Base-by-base conservation (phyloP, 2,888 invertebrate species). In the Caenorhabditis sp. region DNA sequence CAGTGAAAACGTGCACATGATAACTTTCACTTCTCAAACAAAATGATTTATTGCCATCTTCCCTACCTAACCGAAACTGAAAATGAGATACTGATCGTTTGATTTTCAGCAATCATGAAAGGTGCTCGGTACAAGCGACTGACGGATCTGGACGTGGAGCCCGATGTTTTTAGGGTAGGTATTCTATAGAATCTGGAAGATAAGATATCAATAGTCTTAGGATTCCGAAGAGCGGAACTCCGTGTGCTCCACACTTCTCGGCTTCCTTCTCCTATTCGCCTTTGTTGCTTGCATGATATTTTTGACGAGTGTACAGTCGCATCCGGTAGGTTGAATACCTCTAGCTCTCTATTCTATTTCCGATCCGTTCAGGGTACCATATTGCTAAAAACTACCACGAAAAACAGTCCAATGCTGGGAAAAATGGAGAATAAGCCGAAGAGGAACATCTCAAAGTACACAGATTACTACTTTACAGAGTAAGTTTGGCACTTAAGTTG, bases 231-330 rank as follows among this genome's bases (percentile, higher is more conserved):
- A 61, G 24, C 28, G 51, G 1, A 67, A 53, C n/a, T 76, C 76
- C 0, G 24, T 76, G n/a, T 67, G 53, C 26, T 76, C 76, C 15
- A 53, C 67, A n/a, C 58, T 76, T 1, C 13, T 61, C 22, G 76
- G 76, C 13, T 76, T 76, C 53, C 32, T 76, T 4, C 55, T 76
- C 1, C 35, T 76, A 2, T 68, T 76, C 24, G 67, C 40, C 15
- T 76, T 76, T 22, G 76, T 76, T 2, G 76, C 53, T 1, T 76
- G 76, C 28, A 76, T 76, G 76, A 76, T 76, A 44, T 76, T 76
- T 44, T 24, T 76, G 24, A 76, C 76, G 13, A 76, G 67, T 67
- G 67, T 67, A 5, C 60, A 76, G 40, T 22, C 67, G 5, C 58
- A 55, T 32, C 76, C 76, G 13, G 76, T 76, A n/a, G 60, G 50